Evolutionary conservation across 2,888 invertebrate species (phyloP).

Genomic region (Anorthoa munda): DNA sequence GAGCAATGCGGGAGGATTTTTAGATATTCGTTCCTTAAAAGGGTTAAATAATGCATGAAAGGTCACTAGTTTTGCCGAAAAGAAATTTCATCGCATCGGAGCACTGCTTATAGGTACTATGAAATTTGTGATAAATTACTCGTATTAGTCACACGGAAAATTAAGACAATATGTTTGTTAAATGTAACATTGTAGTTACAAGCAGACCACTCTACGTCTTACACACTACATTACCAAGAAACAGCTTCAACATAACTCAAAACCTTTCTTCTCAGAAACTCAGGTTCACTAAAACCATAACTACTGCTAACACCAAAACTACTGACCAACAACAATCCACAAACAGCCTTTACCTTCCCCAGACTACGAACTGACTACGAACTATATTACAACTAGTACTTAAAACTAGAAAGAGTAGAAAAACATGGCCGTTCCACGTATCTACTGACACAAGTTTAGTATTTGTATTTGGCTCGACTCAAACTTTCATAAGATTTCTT

Average conservation of each 20-base stretch:
- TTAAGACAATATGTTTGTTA: too few species aligned
- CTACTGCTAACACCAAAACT: conserved; percentile 13
- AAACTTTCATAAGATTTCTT: conserved; percentile 44
- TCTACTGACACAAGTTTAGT: conserved; percentile 36
- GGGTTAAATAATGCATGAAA: too few species aligned
- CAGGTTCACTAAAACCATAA: conserved; percentile 17
- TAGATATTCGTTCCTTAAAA: too few species aligned
- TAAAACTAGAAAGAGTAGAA: conserved; percentile 29
- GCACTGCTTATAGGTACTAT: too few species aligned
- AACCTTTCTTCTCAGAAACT: not conserved
- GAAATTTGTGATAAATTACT: too few species aligned
- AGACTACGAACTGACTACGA: conserved; percentile 7
- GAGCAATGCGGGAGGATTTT: too few species aligned
- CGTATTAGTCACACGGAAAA: too few species aligned
- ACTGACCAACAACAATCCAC: not conserved
- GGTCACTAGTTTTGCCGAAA: too few species aligned
- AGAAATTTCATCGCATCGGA: too few species aligned
- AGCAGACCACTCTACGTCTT: not conserved
- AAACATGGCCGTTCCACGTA: conserved; percentile 33
- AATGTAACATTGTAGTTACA: too few species aligned
- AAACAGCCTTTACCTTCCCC: not conserved
- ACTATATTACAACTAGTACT: conserved; percentile 20
- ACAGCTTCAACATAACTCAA: not conserved
- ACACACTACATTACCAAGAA: not conserved
- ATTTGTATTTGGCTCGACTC: conserved; percentile 34